Conservation (phyloP, 2,113 vertebrate genomes). For the Zosterops borbonicus region DNA sequence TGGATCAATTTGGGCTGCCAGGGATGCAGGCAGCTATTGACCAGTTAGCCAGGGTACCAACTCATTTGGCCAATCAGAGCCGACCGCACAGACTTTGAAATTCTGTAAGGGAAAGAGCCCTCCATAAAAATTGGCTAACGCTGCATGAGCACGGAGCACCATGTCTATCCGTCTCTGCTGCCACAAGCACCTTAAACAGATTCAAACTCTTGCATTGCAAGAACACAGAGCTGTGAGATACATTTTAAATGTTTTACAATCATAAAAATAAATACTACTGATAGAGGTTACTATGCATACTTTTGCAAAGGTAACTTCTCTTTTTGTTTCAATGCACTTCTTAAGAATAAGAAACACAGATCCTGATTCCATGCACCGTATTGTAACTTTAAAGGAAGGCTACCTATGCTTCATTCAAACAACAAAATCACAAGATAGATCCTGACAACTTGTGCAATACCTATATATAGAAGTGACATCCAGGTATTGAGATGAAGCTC, state of each 20-base stretch:
- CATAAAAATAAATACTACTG: background rate
- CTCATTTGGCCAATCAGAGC: background rate
- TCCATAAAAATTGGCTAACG: too few species aligned
- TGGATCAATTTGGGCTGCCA: background rate
- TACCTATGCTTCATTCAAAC: background rate
- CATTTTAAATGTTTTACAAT: background rate
- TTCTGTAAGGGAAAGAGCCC: too few species aligned
- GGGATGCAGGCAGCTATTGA: background rate
- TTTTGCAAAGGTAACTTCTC: background rate
- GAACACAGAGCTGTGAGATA: background rate
- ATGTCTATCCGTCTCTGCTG: too few species aligned
- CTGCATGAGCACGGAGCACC: too few species aligned
- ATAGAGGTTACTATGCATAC: background rate
- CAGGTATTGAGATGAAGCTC: background rate
- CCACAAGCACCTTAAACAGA: background rate
- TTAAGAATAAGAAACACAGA: background rate
- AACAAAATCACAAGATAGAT: background rate
- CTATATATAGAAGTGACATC: background rate
- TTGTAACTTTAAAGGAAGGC: background rate
- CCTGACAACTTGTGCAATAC: background rate
- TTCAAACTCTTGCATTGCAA: background rate
- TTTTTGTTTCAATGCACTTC: background rate
- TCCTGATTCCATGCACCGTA: background rate
- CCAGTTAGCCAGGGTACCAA: background rate
- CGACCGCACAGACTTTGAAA: background rate